Percentiles rank a stretch among this genome's conserved stretches.
phyloP scores from a whole-genome alignment of 2,888 invertebrate species.

The Ornithoptera priamus region DNA sequence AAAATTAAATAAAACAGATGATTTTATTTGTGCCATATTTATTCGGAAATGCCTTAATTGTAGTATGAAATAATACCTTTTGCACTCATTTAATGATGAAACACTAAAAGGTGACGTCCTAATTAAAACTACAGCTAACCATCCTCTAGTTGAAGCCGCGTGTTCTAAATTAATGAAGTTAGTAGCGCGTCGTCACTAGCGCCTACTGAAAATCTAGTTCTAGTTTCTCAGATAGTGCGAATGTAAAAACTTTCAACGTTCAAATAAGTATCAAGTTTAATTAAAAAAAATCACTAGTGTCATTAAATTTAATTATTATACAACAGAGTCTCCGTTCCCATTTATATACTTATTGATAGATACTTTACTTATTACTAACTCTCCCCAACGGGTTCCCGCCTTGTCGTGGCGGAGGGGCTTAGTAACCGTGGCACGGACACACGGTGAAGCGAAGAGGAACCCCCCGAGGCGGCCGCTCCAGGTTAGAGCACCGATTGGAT shows the following conservation, averaged over 20 bases:
- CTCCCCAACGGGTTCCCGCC: too few species aligned
- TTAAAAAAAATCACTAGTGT: not conserved
- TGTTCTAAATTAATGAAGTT: conserved; percentile 45
- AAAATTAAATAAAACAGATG: too few species aligned
- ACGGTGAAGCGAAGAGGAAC: too few species aligned
- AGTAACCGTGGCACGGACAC: too few species aligned
- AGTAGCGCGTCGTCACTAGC: conserved; percentile 37
- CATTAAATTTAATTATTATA: not conserved
- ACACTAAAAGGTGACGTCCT: conserved; percentile 28
- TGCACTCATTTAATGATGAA: conserved; percentile 11
- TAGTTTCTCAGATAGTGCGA: conserved; percentile 15
- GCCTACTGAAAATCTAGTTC: conserved; percentile 37
- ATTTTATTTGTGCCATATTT: too few species aligned
- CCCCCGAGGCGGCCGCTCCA: too few species aligned
- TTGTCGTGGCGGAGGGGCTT: too few species aligned
- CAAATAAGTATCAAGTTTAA: not conserved
- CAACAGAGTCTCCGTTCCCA: not conserved
- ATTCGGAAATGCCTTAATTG: not conserved
- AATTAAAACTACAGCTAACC: conserved; percentile 34
- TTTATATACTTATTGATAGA: not conserved
- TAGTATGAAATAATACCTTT: not conserved
- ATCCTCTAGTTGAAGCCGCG: conserved; percentile 39
- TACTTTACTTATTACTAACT: too few species aligned
- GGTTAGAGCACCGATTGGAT: too few species aligned
- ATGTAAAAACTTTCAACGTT: not conserved